phyloP scores from a whole-genome alignment of 2,888 invertebrate species.

The Agelastica alni region DNA sequence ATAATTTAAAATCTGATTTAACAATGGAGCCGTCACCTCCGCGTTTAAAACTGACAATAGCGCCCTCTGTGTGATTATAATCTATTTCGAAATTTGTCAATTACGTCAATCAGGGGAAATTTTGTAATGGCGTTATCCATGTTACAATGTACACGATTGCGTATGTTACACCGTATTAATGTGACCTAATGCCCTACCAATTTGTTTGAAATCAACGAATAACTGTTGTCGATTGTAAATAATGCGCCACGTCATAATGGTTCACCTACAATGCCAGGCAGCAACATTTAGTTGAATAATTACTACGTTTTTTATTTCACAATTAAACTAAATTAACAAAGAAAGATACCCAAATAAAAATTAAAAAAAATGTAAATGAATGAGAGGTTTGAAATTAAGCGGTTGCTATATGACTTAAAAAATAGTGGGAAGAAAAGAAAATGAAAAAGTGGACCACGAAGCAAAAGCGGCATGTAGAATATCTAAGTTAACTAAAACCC shows the following conservation, averaged over 20 bases:
- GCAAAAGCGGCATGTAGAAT: too few species aligned
- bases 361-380: too few species aligned
- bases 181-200: background rate
- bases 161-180: background rate
- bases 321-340: background rate
- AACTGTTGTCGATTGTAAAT: background rate
- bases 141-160: background rate
- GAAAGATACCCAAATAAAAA: too few species aligned
- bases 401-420: too few species aligned
- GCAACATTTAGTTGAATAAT: too few species aligned
- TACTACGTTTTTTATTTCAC: too few species aligned
- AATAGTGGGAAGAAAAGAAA: too few species aligned
- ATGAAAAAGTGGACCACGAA: too few species aligned
- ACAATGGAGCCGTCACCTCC: conserved; percentile 9
- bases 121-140: conserved; percentile 7
- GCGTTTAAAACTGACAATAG: conserved; percentile 14
- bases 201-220: background rate
- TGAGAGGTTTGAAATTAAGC: too few species aligned
- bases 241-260: background rate
- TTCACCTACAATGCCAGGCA: too few species aligned
- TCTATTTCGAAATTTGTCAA: conserved; percentile 19
- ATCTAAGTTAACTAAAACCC: too few species aligned
- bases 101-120: conserved; percentile 14
- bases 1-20: conserved; percentile 15
- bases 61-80: conserved; percentile 5